phyloP scores from a whole-genome alignment of 2,888 invertebrate genomes.

The Caenorhabditis sp. region DNA sequence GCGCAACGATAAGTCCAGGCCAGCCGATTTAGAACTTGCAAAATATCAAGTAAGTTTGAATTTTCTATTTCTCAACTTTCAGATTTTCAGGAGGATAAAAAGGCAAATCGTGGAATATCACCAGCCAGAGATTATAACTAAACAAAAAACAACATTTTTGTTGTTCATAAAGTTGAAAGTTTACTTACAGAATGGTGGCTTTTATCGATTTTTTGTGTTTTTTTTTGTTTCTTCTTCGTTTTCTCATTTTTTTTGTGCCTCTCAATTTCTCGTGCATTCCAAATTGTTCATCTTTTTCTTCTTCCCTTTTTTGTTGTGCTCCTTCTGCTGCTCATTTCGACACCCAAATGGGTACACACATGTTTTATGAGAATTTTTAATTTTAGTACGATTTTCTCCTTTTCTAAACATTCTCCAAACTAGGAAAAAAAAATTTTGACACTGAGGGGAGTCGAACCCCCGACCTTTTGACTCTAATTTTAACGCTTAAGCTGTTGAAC shows the following conservation, averaged over 20 bases:
- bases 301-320: constrained; percentile 7
- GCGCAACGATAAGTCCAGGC: constrained; percentile 59
- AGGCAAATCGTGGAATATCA: constrained; percentile 33
- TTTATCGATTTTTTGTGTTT: not conserved
- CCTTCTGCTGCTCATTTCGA: constrained; percentile 10
- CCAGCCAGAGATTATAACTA: constrained; percentile 52
- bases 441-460: too few species aligned
- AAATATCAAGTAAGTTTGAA: constrained; percentile 38
- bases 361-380: not conserved
- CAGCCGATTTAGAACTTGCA: constrained; percentile 61
- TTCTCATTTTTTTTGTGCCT: not conserved
- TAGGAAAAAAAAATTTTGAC: too few species aligned
- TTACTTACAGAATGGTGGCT: too few species aligned
- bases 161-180: too few species aligned
- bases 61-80: not conserved
- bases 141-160: too few species aligned
- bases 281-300: constrained; percentile 29
- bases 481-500: too few species aligned
- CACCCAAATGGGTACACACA: not conserved
- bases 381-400: too few species aligned
- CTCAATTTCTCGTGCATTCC: constrained; percentile 33
- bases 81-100: constrained; percentile 29
- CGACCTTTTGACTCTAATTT: too few species aligned
- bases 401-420: too few species aligned
- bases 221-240: not conserved